These are phyloP conservation scores for Benthosema pterotum DNA, from an alignment of 2,797 vertebrate genomes.

Conservation along the genomic window DNA sequence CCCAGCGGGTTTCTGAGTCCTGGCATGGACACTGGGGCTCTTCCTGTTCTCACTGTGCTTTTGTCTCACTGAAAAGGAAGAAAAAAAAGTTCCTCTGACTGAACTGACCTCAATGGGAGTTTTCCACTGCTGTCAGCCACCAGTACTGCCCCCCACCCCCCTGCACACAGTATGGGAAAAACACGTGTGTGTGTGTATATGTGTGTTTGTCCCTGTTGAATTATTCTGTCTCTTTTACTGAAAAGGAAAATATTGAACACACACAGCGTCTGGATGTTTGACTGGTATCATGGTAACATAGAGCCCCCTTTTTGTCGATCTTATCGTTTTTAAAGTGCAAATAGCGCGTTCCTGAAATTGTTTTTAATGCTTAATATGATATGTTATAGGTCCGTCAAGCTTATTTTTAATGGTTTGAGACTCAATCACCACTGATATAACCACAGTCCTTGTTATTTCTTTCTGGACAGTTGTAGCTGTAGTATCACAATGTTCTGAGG, in stretches of 20 bases:
- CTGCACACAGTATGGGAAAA: slow-evolving; percentile 58
- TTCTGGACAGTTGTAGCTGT: no score
- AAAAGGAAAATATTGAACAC: slow-evolving; percentile 67
- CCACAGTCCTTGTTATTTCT: no score
- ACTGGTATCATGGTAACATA: slow-evolving; percentile 54
- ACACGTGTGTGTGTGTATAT: slow-evolving; percentile 49
- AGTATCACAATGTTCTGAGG: no score
- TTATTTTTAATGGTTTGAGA: no score
- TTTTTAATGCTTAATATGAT: no score
- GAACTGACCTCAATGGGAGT: slow-evolving; percentile 38
- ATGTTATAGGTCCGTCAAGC: no score
- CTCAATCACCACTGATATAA: no score
- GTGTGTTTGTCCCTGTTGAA: slow-evolving; percentile 42
- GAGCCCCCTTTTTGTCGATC: slow-evolving; percentile 22
- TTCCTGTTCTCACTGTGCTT: slow-evolving; percentile 44
- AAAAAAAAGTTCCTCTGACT: slow-evolving; percentile 14
- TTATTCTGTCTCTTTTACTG: slow-evolving; percentile 36
- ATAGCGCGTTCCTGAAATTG: no score
- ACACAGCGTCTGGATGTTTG: slow-evolving; percentile 45
- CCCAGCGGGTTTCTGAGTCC: slow-evolving; percentile 30
- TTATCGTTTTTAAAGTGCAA: slow-evolving; percentile 12
- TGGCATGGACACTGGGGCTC: slow-evolving; percentile 33
- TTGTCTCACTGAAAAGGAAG: slow-evolving; percentile 26
- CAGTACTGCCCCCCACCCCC: slow-evolving; percentile 23
- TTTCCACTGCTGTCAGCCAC: slow-evolving; percentile 60